Evolutionary conservation across 1,140 invertebrate species (phyloP).

Genomic region (Drosophila mayri): DNA sequence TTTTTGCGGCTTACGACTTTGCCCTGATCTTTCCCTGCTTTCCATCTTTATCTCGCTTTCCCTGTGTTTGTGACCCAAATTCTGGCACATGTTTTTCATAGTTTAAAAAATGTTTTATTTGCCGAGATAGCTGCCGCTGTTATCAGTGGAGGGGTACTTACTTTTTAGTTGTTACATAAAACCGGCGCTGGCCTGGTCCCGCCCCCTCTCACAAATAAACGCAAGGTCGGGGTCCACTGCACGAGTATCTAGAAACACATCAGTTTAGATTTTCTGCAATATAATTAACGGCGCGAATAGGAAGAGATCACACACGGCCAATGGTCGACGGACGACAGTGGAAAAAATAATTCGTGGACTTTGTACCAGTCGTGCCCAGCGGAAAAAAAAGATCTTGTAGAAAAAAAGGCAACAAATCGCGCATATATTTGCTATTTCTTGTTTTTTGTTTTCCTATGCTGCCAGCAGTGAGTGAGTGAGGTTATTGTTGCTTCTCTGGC

Average conservation of each 20-base stretch:
- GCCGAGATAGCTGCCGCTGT: conserved; percentile 13
- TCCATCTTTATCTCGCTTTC: background rate
- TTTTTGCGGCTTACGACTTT: conserved; percentile 30
- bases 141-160: conserved; percentile 17
- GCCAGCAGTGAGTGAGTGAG: background rate
- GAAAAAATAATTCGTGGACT: conserved; percentile 48
- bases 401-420: conserved; percentile 31
- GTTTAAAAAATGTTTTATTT: conserved; percentile 20
- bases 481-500: conserved; percentile 23
- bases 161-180: conserved; percentile 38
- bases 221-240: conserved; percentile 20
- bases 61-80: conserved; percentile 32
- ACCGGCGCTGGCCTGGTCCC: conserved; percentile 12
- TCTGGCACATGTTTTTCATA: conserved; percentile 37
- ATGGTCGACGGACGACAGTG: conserved; percentile 1
- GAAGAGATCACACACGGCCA: conserved; percentile 9
- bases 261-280: conserved; percentile 56
- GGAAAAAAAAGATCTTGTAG: conserved; percentile 19
- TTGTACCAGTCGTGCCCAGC: conserved; percentile 49
- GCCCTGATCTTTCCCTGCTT: conserved; percentile 23
- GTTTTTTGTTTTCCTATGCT: conserved; percentile 21
- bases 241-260: conserved; percentile 39
- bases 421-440: conserved; percentile 39
- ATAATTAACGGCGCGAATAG: conserved; percentile 36
- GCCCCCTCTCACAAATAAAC: conserved; percentile 11